Base-by-base conservation (phyloP, 2,797 vertebrate genomes). In the Enteromius paludinosus region DNA sequence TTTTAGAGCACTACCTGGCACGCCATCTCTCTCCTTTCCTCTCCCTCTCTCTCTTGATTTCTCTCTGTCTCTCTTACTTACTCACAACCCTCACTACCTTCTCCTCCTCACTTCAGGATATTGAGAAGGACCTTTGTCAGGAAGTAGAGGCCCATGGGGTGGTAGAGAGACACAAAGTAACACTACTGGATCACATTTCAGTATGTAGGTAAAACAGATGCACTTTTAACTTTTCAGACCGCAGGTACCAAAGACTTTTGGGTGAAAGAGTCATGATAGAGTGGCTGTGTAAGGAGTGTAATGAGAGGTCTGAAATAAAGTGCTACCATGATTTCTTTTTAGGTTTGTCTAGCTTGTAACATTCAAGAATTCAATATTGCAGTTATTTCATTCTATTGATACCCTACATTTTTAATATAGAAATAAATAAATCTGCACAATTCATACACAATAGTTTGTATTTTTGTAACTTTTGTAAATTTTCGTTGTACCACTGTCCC, bases 81-180 rank as follows among this genome's bases (percentile, higher is more conserved):
- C 43, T 73, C 62, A 12, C 18, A 52, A 74, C 52, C 73, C 25
- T 30, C 70, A 33, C 56, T 47, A 56, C 45, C 73, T 52, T 81
- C 30, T 54, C 52, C 43, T 74, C 28, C 61, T 79, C 56, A 33
- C 89, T 90, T 88, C 93, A 94, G 93, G 94, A 94, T 95, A 95
- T 95, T 95, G 93, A 90, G 91, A 95, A 91, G 90, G 92, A 93
- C 93, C 91, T 92, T 88, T 92, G 87, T 89, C 92, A 93, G 94
- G 93, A 95, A 93, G 88, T 75, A 75, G 94, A 91, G 92, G 90
- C 92, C 92, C 90, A 84, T 74, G 33, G 87, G 87, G 86, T 82
- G 85, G 90, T 88, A 92, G 78, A 85, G 79, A 54, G 89, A 91
- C 90, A 92, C 89, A 94, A 89, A 92, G 91, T 89, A 90, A 93